These are phyloP conservation scores for Phalanger gymnotis DNA, from an alignment of 2,797 vertebrate genomes.

Conservation along the genomic window DNA sequence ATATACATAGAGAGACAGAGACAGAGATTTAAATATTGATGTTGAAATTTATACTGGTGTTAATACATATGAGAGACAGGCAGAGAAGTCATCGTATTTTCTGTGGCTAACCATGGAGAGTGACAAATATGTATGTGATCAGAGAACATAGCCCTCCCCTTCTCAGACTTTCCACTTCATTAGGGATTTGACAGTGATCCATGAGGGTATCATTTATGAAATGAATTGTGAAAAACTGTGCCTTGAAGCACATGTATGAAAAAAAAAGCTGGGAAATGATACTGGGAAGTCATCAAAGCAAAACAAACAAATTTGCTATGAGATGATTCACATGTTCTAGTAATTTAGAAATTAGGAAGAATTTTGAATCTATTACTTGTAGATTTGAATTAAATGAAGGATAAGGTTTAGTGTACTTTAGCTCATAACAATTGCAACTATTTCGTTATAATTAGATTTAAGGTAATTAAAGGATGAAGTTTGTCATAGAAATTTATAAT, in stretches of 20 bases:
- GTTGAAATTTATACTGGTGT: background rate
- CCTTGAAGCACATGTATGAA: background rate
- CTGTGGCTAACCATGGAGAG: background rate
- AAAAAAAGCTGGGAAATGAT: background rate
- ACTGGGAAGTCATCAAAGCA: background rate
- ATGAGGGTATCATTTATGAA: background rate
- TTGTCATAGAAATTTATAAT: background rate
- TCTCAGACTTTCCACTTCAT: background rate
- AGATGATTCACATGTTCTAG: background rate
- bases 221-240: background rate
- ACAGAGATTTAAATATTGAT: background rate
- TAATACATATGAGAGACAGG: background rate
- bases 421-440: background rate
- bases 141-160: background rate
- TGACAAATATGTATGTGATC: background rate
- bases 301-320: background rate
- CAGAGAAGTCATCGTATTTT: background rate
- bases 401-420: background rate
- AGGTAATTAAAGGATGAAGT: background rate
- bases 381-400: background rate
- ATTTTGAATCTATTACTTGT: background rate
- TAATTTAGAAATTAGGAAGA: background rate
- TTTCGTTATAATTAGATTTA: background rate
- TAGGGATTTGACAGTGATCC: background rate
- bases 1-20: background rate